These are phyloP conservation scores for Drosophila pectinifera DNA, from an alignment of 1,140 invertebrate species.

Conservation along the genomic window DNA sequence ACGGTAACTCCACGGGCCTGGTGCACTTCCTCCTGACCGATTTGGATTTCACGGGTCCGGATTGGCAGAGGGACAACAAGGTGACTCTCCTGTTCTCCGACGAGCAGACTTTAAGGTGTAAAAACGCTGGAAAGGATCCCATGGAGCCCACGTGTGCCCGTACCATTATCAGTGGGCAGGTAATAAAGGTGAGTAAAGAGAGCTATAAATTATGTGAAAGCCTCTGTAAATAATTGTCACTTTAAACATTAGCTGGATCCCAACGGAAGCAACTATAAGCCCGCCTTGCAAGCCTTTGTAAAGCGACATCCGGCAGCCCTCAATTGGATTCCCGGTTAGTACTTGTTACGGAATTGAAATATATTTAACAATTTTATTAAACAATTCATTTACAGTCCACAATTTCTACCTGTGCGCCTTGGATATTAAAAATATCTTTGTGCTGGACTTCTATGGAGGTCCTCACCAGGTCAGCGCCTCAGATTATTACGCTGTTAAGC, in stretches of 20 bases:
- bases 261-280: slow-evolving; percentile 86
- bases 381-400: slow-evolving; percentile 87
- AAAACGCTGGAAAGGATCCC: slow-evolving; percentile 88
- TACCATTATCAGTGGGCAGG: slow-evolving; percentile 89
- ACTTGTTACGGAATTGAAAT: slow-evolving; percentile 4
- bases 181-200: slow-evolving; percentile 86
- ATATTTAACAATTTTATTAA: background rate
- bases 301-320: slow-evolving; percentile 89
- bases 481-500: slow-evolving; percentile 86
- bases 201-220: no score
- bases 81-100: slow-evolving; percentile 89
- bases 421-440: slow-evolving; percentile 89
- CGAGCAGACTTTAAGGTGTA: slow-evolving; percentile 89
- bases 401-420: slow-evolving; percentile 91
- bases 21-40: slow-evolving; percentile 92
- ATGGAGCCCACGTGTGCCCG: slow-evolving; percentile 93
- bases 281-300: slow-evolving; percentile 88
- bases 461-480: slow-evolving; percentile 87
- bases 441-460: slow-evolving; percentile 92
- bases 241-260: slow-evolving; percentile 86
- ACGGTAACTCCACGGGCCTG: slow-evolving; percentile 89
- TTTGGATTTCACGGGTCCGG: slow-evolving; percentile 90
- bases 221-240: no score
- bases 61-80: slow-evolving; percentile 88
- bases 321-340: slow-evolving; percentile 87